Evolutionary conservation across 2,888 invertebrate species (phyloP), one percentile per base, ranked within the genome.

Genomic region (Leucozona laternaria): DNA sequence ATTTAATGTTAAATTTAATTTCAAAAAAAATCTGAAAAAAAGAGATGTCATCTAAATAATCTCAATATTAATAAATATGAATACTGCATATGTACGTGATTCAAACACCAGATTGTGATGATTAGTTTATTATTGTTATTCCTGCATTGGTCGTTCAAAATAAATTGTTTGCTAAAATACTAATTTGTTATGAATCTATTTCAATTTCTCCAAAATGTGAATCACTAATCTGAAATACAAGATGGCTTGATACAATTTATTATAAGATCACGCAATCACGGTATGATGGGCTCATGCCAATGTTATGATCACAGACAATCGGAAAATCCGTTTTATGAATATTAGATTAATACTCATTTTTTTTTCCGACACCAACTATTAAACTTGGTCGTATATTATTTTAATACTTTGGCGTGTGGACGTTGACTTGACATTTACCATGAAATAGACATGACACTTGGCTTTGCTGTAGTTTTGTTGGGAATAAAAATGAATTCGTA

Each of bases 371-470:
- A 48, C n/a, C 10, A 22, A 50, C 7, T n/a, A 15, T n/a, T 55
- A 68, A n/a, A 58, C 66, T 62, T 73, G 53, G 43, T 64, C 28
- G 55, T 31, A 68, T 70, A 62, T 73, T 73, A 73, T 68, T 58
- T 50, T 17, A 64, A 79, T 55, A 71, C 28, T 71, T 68, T 48
- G 20, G 64, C 58, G 58, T 71, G 68, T 85, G 71, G 76, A 77
- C 60, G 66, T 68, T 60, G 60, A 60, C 53, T 85, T 77, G 68
- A 85, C 68, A 68, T 75, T 68, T 72, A 43, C 85, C 77, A 68
- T 85, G 85, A 75, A 45, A 20, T 45, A 66, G 75, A 80, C 84
- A 79, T 45, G 71, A 58, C 64, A 79, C 68, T 71, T 84, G 57
- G 79, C 50, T 76, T 64, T 37, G 40, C 34, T 45, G 31, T 17